Conservation (phyloP, 2,113 vertebrate genomes). For the Pipa parva region DNA sequence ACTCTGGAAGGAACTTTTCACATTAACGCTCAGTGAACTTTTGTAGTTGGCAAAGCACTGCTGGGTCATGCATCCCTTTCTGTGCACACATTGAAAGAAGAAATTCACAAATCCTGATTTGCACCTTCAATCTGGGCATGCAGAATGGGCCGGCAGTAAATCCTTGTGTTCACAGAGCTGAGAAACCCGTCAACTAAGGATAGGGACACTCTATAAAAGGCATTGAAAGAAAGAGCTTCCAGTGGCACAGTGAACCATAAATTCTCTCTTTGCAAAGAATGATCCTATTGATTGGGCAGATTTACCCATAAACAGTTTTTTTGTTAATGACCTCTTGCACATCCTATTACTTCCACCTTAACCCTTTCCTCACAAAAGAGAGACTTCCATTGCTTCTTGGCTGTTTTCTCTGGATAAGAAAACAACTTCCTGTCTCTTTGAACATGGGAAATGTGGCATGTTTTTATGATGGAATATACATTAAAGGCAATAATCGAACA, state of each 20-base stretch:
- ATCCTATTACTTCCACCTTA: not conserved
- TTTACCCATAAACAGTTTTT: conserved; percentile 1
- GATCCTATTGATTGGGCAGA: conserved; percentile 23
- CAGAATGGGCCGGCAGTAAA: conserved; percentile 26
- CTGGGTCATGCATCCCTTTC: not conserved
- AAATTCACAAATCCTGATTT: not conserved
- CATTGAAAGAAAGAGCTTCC: conserved; percentile 24
- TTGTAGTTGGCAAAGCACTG: too few relatives aligned
- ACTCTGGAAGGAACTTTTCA: not conserved
- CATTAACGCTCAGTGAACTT: not conserved
- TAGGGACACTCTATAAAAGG: conserved; percentile 26
- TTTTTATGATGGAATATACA: not conserved
- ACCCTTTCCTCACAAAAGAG: not conserved
- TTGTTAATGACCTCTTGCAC: conserved; percentile 29
- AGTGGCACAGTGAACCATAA: conserved; percentile 9
- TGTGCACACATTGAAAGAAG: not conserved
- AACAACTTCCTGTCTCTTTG: conserved; percentile 10
- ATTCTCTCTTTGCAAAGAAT: conserved; percentile 28
- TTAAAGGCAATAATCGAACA: conserved; percentile 1
- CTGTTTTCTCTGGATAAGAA: not conserved
- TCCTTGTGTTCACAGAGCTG: conserved; percentile 29
- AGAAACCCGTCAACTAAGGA: conserved; percentile 22
- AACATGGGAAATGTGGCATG: not conserved
- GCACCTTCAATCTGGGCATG: not conserved
- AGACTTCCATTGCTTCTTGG: not conserved